Conservation (phyloP, 1,140 invertebrate genomes). For the Dreissena rostriformis region DNA sequence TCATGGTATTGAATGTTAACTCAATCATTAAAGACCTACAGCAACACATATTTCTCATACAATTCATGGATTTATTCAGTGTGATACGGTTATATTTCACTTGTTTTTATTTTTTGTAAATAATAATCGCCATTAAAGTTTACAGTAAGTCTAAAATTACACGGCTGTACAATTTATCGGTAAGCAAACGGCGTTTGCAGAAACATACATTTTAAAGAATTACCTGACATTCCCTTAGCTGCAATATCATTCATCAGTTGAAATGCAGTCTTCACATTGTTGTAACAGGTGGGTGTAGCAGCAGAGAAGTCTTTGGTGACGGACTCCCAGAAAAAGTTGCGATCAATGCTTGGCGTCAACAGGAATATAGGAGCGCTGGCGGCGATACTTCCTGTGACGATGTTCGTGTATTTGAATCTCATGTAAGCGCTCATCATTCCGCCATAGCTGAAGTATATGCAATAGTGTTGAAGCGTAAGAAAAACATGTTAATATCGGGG, state of each 20-base stretch:
- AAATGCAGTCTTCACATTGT: constrained; percentile 90
- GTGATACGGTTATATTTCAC: no score
- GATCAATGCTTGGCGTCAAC: constrained; percentile 89
- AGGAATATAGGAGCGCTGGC: constrained; percentile 96
- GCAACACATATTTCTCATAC: no score
- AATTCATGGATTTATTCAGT: no score
- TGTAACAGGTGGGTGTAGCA: constrained; percentile 70
- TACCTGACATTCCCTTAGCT: constrained; percentile 63
- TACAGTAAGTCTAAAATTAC: no score
- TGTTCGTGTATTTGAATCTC: constrained; percentile 94
- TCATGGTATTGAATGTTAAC: no score
- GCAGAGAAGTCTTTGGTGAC: constrained; percentile 78
- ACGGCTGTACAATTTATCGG: no score
- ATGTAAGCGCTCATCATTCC: constrained; percentile 79
- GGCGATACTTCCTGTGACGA: constrained; percentile 93
- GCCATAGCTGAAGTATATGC: constrained; percentile 73
- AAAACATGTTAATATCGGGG: constrained; percentile 2
- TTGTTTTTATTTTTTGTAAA: no score
- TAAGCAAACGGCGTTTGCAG: no score
- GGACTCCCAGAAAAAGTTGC: constrained; percentile 86
- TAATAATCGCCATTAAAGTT: no score
- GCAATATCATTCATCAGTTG: constrained; percentile 71
- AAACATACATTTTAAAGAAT: neutral
- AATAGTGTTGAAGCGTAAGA: neutral
- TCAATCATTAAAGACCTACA: no score